Base-by-base conservation (phyloP, 1,140 invertebrate genomes). In the Leptestheria dahalacensis region DNA sequence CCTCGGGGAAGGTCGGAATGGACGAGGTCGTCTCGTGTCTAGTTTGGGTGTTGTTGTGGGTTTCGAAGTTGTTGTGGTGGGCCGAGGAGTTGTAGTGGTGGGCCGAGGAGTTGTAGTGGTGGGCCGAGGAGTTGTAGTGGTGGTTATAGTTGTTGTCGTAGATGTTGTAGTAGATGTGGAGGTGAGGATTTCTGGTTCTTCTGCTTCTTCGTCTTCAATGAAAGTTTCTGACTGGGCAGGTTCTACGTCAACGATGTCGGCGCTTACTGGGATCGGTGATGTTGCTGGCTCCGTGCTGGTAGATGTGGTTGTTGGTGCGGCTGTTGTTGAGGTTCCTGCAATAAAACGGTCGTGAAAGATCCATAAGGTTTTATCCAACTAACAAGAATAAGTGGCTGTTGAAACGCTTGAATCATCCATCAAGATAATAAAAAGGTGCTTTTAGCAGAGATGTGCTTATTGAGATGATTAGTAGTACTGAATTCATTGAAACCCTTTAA, bases 111-210 rank as follows among this genome's bases (percentile, higher is more conserved):
- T 52, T 10, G 61, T 62, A 28, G 59, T 63, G 18, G 60, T 29
- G 15, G 47, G 58, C 29, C 56, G 55, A 41, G 56, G 60, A 28
- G 61, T 65, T 18, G 61, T 62, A 50, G 41, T n/a, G 26, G 58
- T 29, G 33, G 64, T 52, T 18, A 15, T 41, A 41, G 33, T 41
- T 15, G 33, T 41, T 41, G 33, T 41, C n/a, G n/a, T n/a, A n/a
- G n/a, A n/a, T n/a, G n/a, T n/a, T n/a, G n/a, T n/a, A n/a, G n/a
- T n/a, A n/a, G n/a, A n/a, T n/a, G n/a, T n/a, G n/a, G n/a, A n/a
- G n/a, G n/a, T n/a, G n/a, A n/a, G 29, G 49, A 51, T 60, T 25
- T 29, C 58, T 28, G 25, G 26, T 4, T 18, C 41, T 56, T 41
- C 26, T n/a, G 25, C 24, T 2, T 41, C 41, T 10, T 56, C 53